Evolutionary conservation across 1,140 invertebrate genomes (phyloP).

Genomic region (Orussus abietinus): DNA sequence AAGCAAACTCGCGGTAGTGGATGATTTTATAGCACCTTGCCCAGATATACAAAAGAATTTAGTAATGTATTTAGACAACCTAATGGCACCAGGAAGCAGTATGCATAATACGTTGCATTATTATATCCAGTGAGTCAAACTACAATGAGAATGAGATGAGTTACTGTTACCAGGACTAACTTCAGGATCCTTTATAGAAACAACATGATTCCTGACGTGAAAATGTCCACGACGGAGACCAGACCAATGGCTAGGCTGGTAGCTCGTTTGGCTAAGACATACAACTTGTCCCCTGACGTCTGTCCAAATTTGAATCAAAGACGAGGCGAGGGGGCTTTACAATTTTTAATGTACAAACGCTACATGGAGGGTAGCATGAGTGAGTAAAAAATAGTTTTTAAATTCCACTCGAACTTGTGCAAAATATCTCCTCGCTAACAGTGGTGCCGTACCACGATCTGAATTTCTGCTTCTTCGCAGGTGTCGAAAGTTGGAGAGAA

Average conservation of each 20-base stretch:
- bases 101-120: conserved; percentile 43
- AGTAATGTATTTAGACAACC: conserved; percentile 61
- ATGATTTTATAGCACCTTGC: conserved; percentile 62
- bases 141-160: conserved; percentile 14
- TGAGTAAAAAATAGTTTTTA: conserved; percentile 32
- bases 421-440: no score
- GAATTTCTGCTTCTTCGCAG: no score
- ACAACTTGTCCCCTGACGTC: conserved; percentile 58
- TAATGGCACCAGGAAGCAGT: conserved; percentile 49
- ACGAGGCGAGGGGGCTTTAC: conserved; percentile 62
- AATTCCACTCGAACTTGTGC: conserved; percentile 2
- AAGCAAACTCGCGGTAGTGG: conserved; percentile 65
- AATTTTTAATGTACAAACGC: conserved; percentile 63
- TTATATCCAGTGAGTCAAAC: conserved; percentile 44
- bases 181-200: conserved; percentile 17
- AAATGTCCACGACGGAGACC: conserved; percentile 56
- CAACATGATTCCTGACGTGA: conserved; percentile 58
- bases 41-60: conserved; percentile 58
- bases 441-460: no score
- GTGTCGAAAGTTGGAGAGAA: conserved; percentile 62
- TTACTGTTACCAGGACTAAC: no score
- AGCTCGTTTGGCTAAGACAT: conserved; percentile 59
- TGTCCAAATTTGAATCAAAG: conserved; percentile 63
- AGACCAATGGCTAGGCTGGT: conserved; percentile 63
- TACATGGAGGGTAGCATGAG: conserved; percentile 60